Evolutionary conservation across 2,888 invertebrate genomes (phyloP).

Genomic region (Lepidochrysops patricia): DNA sequence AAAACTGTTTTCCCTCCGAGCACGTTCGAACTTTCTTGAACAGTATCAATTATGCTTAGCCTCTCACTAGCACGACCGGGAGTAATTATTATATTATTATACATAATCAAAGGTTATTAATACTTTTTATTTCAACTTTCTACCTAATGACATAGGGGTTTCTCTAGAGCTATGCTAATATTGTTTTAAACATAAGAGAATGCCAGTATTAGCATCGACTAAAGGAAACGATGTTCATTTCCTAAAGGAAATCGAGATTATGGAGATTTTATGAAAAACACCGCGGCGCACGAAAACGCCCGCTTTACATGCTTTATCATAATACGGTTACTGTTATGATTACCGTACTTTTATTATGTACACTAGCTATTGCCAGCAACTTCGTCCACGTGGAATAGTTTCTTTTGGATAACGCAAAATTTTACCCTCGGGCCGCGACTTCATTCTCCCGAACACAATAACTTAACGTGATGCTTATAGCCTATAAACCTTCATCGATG

Average conservation of each 20-base stretch:
- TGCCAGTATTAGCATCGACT: background rate
- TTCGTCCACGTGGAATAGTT: too few species aligned
- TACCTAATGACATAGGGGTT: conserved; percentile 8
- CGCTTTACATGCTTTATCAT: too few species aligned
- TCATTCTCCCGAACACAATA: too few species aligned
- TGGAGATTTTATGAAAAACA: background rate
- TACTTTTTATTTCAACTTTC: conserved; percentile 9
- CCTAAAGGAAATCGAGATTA: background rate
- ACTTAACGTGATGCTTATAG: too few species aligned
- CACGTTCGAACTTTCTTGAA: conserved; percentile 3
- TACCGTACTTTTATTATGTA: too few species aligned
- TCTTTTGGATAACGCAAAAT: too few species aligned
- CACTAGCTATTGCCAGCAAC: too few species aligned
- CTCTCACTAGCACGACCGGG: background rate
- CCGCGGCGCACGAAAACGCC: background rate
- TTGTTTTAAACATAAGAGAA: background rate
- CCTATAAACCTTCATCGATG: too few species aligned
- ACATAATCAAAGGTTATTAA: conserved; percentile 11
- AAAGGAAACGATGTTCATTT: conserved; percentile 7
- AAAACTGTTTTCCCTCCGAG: background rate
- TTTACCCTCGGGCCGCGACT: too few species aligned
- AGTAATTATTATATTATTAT: conserved; percentile 6
- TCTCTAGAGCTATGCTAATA: conserved; percentile 2
- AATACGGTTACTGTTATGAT: too few species aligned
- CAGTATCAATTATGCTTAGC: background rate